Evolutionary conservation across 1,140 invertebrate species (phyloP), one percentile per base, ranked within the genome.

Genomic region (Dinoponera quadriceps): DNA sequence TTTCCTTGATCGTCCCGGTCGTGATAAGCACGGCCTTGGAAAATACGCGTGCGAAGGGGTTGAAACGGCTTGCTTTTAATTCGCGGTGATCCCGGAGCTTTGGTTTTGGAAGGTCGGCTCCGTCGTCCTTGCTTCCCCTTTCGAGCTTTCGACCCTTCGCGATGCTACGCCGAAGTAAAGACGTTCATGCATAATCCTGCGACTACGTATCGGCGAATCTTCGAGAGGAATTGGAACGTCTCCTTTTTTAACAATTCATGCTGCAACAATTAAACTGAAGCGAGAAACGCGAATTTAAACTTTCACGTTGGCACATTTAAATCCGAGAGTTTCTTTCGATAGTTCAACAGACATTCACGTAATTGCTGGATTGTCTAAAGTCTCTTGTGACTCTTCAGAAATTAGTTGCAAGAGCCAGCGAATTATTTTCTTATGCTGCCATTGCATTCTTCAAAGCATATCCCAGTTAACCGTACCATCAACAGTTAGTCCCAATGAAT

Each of bases 31-130:
- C 29, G 44, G 20, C 7, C 63, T n/a, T 48, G 7, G 25, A 20
- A 63, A 63, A 29, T 55, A 22, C 74, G 60, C 27, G 0, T 11
- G 33, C 63, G 33, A 80, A 80, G 51, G 38, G 65, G 75, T 80
- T 80, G 54, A 80, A 80, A 80, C 33, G 33, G 48, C 65, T 80
- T 57, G 51, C 22, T 80, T 80, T 69, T 69, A 80, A 80, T 69
- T 71, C 75, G 48, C 29, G 65, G 38, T 65, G 63, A 44, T 80
- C 14, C 18, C 22, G 18, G 18, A 57, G 65, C 54, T 80, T 80
- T 55, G 62, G 54, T 63, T 78, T 78, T 22, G 65, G 55, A 80
- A 57, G 29, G 69, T 69, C 69, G 69, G 55, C 63, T n/a, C 69
- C 38, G 22, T 59, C 44, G 44, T n/a, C 48, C 27, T 69, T 54